Base-by-base conservation (phyloP, 1,140 invertebrate genomes). In the Oncopodura yosiiana region DNA sequence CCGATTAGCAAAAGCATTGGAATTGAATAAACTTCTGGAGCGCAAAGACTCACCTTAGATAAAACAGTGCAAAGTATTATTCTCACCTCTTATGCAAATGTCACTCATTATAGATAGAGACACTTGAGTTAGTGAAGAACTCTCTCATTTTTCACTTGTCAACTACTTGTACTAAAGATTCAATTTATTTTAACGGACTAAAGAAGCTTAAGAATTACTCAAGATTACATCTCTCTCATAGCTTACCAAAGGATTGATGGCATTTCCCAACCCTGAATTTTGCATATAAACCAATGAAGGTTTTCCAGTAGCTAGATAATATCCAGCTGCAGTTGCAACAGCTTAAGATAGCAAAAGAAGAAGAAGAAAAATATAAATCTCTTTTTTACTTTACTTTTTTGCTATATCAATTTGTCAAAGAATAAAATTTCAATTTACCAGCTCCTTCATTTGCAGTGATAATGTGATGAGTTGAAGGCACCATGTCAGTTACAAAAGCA, bases 201-300 rank as follows among this genome's bases (percentile, higher is more conserved):
- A n/a, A n/a, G n/a, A n/a, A n/a, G n/a, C n/a, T n/a, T n/a, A n/a
- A n/a, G n/a, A 34, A 34, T 9, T 34, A n/a, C 30, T 34, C 30
- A 34, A 34, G 30, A 34, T 9, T n/a, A 8, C 70, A 68, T 70
- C 48, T 4, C 58, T 29, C 38, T 39, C 34, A 44, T 45, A 30
- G 26, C n/a, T 60, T 53, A 64, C 56, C 49, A 62, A 53, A 69
- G 73, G 73, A 60, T 74, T 75, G 0, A 75, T 69, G 34, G 68
- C 69, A 60, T 75, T 75, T 37, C 73, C 73, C 14, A 75, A 57
- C 27, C 73, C 73, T 46, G 73, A 74, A 52, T 75, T 72, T 67
- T 74, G 73, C 34, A 75, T 61, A 60, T 74, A 75, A 4, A 74
- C 72, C 53, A 74, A 58, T 1, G 69, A 66, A 32, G 65, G 56